phyloP scores from a whole-genome alignment of 2,888 invertebrate genomes.

The Branchellion lobata region DNA sequence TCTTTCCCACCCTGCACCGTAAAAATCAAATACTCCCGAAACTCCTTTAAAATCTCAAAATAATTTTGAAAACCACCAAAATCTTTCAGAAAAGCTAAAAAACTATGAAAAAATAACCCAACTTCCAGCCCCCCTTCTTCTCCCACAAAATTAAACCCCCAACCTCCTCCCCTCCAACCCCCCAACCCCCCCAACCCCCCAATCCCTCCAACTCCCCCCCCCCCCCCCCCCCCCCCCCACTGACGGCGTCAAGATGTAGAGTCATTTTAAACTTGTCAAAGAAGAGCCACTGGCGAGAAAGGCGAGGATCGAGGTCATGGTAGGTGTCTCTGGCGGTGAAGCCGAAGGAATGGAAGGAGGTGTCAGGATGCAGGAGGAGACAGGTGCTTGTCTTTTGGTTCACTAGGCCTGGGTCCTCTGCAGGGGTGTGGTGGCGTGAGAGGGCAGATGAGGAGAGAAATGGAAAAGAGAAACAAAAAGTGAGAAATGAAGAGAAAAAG shows the following conservation, averaged over 20 bases:
- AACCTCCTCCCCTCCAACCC: not conserved
- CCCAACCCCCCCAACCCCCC: not conserved
- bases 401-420: conserved; percentile 62
- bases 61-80: no score
- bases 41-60: no score
- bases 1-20: no score
- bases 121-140: not conserved
- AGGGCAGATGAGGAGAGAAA: no score
- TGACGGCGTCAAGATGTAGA: conserved; percentile 61
- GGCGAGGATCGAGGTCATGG: conserved; percentile 65
- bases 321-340: conserved; percentile 66
- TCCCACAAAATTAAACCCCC: not conserved
- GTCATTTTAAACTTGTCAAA: conserved; percentile 68
- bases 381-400: conserved; percentile 67
- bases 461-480: no score
- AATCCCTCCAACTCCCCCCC: not conserved
- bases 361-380: conserved; percentile 64
- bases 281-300: conserved; percentile 65
- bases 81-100: no score
- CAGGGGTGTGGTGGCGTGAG: not conserved
- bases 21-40: no score
- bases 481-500: no score
- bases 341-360: conserved; percentile 66
- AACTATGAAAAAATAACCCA: no score
- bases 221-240: not conserved